Evolutionary conservation across 2,888 invertebrate genomes (phyloP).

Genomic region (Scrobipalpa atriplicella): DNA sequence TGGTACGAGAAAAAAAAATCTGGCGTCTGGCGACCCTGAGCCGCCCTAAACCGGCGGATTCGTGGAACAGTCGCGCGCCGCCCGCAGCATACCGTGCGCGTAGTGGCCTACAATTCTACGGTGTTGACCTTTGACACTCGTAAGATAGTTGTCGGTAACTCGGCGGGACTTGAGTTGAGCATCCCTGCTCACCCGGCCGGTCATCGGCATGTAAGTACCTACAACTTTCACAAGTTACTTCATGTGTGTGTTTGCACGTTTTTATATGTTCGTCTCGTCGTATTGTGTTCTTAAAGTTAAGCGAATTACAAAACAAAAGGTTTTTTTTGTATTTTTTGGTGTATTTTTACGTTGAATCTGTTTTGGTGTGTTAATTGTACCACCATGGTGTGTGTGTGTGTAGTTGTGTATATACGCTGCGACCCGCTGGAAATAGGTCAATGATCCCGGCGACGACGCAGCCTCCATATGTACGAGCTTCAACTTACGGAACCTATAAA

Average conservation of each 20-base stretch:
- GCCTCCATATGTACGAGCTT: not conserved
- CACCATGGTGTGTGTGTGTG: not conserved
- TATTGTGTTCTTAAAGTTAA: not conserved
- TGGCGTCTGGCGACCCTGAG: too few relatives aligned
- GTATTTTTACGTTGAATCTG: not conserved
- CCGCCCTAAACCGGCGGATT: not conserved
- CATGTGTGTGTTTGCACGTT: not conserved
- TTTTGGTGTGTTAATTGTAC: not conserved
- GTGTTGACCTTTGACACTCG: not conserved
- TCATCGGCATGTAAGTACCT: slow-evolving; percentile 11
- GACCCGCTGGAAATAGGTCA: not conserved
- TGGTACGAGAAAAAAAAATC: too few relatives aligned
- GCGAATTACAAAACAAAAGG: not conserved
- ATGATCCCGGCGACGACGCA: slow-evolving; percentile 1
- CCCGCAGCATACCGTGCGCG: slow-evolving; percentile 31
- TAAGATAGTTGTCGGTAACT: not conserved
- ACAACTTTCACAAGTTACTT: not conserved
- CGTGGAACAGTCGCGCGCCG: slow-evolving; percentile 24
- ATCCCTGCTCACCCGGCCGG: not conserved
- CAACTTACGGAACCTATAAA: not conserved
- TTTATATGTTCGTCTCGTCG: not conserved
- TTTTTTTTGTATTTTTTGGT: not conserved
- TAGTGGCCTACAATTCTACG: slow-evolving; percentile 14
- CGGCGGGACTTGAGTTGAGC: not conserved
- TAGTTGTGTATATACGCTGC: too few relatives aligned